Evolutionary conservation across 2,113 vertebrate genomes (phyloP).

Genomic region (Laticauda colubrina): DNA sequence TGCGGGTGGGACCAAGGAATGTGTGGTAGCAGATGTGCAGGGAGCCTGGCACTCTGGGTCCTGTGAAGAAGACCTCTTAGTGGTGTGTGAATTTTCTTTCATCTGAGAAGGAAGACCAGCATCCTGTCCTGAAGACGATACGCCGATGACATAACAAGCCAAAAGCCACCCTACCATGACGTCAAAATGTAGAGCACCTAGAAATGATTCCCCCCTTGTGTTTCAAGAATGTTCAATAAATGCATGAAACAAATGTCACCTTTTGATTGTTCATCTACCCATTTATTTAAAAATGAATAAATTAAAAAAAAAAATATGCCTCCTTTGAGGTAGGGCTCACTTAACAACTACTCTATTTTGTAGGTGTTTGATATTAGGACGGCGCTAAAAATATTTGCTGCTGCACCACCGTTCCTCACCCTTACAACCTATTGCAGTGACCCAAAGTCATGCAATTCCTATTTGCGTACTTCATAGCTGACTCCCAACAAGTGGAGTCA

Average conservation of each 20-base stretch:
- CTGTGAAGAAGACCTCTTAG: neutral
- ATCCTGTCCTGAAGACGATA: neutral
- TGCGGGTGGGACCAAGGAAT: neutral
- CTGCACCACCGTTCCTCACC: neutral
- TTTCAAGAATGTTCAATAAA: neutral
- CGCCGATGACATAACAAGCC: neutral
- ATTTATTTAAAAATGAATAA: neutral
- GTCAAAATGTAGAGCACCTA: neutral
- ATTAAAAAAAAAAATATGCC: neutral
- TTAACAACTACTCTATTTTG: neutral
- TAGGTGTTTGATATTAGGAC: rapidly evolving
- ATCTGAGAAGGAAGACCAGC: neutral
- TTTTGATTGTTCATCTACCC: neutral
- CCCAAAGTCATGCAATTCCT: neutral
- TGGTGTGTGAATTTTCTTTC: slow-evolving; percentile 25
- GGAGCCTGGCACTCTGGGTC: neutral
- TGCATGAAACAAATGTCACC: neutral
- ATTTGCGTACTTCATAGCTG: neutral
- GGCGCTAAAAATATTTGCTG: neutral
- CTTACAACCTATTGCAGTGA: neutral
- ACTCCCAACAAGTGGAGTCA: neutral
- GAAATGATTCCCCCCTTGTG: neutral
- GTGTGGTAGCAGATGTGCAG: neutral
- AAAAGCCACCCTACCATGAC: neutral
- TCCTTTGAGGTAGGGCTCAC: neutral